Evolutionary conservation across 64 coral and sea anemone species (phyloP).

Genomic region (Montipora sp.): DNA sequence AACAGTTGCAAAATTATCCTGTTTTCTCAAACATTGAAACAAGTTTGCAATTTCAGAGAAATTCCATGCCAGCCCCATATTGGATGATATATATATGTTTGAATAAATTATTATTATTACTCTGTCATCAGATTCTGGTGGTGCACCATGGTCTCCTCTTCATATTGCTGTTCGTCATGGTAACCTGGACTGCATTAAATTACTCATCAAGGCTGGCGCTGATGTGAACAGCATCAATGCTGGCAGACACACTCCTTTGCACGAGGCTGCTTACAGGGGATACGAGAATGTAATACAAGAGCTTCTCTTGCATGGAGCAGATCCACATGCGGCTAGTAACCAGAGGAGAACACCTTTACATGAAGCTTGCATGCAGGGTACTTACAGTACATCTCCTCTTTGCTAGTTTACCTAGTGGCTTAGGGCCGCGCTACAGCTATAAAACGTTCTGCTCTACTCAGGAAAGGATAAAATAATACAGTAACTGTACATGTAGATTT

Average conservation of each 20-base stretch:
- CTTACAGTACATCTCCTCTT: no score
- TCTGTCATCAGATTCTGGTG: conserved; percentile 69
- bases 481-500: no score
- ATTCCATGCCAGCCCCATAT: no score
- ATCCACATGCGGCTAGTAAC: conserved; percentile 83
- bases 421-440: no score
- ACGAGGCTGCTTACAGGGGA: conserved; percentile 94
- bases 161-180: conserved; percentile 93
- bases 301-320: conserved; percentile 75
- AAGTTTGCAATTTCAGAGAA: no score
- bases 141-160: conserved; percentile 92
- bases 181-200: conserved; percentile 78
- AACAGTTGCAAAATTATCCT: no score
- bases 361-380: conserved; percentile 98
- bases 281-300: conserved; percentile 64
- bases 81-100: no score
- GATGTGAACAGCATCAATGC: conserved; percentile 89
- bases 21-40: no score
- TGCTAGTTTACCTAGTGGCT: background rate
- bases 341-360: conserved; percentile 95
- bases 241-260: conserved; percentile 88
- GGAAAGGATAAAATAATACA: no score
- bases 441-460: no score
- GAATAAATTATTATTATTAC: background rate
- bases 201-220: conserved; percentile 81